Conservation (phyloP, 2,888 invertebrate genomes). For the Trichogramma dendrolimi region DNA sequence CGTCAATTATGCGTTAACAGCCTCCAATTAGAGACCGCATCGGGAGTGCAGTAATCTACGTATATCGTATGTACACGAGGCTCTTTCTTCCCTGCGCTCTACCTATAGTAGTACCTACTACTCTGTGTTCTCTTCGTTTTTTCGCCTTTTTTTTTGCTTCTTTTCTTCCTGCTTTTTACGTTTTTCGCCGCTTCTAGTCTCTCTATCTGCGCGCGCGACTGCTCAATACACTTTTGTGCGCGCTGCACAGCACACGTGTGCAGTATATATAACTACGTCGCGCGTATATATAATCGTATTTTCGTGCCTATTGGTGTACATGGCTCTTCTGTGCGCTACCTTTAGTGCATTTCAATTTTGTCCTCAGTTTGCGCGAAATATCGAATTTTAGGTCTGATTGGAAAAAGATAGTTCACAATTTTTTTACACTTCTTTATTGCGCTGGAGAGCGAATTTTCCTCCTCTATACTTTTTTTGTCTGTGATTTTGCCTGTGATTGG, state of each 20-base stretch:
- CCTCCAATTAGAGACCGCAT: conserved; percentile 43
- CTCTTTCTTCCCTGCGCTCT: conserved; percentile 6
- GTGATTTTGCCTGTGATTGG: too few species aligned
- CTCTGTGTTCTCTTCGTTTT: background rate
- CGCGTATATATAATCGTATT: too few species aligned
- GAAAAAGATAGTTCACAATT: background rate
- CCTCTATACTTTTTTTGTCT: too few species aligned
- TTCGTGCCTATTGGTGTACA: background rate
- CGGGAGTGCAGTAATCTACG: conserved; percentile 21
- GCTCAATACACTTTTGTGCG: too few species aligned
- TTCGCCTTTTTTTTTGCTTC: background rate
- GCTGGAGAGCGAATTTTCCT: too few species aligned
- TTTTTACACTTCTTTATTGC: background rate
- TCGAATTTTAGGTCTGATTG: background rate
- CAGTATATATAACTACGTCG: too few species aligned
- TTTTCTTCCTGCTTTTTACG: background rate
- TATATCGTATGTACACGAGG: conserved; percentile 9
- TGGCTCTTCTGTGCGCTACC: background rate
- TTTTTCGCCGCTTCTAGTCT: background rate
- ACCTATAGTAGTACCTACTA: background rate
- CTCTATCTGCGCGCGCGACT: background rate
- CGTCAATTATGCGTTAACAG: conserved; percentile 46
- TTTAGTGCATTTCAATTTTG: background rate
- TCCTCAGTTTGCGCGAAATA: background rate
- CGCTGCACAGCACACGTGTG: too few species aligned